These are phyloP conservation scores for Erebia aethiops DNA, from an alignment of 2,888 invertebrate genomes.

Conservation along the genomic window DNA sequence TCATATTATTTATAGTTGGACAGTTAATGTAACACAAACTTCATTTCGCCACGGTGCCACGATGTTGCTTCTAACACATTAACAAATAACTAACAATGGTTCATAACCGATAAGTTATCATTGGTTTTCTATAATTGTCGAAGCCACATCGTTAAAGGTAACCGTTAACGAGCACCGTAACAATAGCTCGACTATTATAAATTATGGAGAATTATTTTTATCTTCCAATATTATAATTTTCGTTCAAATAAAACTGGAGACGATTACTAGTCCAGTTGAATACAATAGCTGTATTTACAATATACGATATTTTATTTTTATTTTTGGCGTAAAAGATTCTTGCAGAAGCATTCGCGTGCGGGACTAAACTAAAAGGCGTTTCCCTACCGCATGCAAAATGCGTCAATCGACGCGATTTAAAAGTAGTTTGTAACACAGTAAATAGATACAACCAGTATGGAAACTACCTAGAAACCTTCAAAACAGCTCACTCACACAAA, in stretches of 20 bases:
- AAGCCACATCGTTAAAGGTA: constrained; percentile 24
- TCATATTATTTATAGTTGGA: neutral
- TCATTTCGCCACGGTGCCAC: neutral
- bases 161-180: constrained; percentile 31
- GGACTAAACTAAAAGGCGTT: neutral
- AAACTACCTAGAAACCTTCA: too few species aligned
- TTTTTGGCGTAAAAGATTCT: neutral
- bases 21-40: constrained; percentile 3
- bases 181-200: constrained; percentile 38
- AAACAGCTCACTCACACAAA: too few species aligned
- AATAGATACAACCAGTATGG: too few species aligned
- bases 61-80: constrained; percentile 1
- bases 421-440: neutral
- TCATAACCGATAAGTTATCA: constrained; percentile 25
- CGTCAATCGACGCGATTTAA: too few species aligned
- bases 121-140: constrained; percentile 25
- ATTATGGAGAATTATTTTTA: constrained; percentile 59
- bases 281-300: constrained; percentile 16
- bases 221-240: constrained; percentile 53
- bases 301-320: constrained; percentile 1
- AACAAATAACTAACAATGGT: constrained; percentile 17
- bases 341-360: too few species aligned
- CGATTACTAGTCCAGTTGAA: constrained; percentile 10
- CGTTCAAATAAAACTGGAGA: constrained; percentile 47
- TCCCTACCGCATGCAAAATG: too few species aligned